A percentile compares a stretch with the other conserved stretches of the same genome.
phyloP scores from a whole-genome alignment of 1,140 invertebrate genomes.

The Drosophila neocordata region DNA sequence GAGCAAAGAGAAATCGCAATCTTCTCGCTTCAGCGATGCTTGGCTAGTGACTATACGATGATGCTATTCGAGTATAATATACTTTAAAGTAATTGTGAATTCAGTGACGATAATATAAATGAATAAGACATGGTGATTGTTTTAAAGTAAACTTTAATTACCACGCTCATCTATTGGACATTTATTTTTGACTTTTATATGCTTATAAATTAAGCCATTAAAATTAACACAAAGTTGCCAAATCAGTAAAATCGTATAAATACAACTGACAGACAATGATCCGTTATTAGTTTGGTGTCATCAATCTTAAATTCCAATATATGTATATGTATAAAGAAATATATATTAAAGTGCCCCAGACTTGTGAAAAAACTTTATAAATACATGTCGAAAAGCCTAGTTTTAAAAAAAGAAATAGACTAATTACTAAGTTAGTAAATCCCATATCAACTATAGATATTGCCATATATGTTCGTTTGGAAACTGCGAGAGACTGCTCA shows the following conservation, averaged over 20 bases:
- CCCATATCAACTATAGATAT: no score
- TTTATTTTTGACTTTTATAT: neutral
- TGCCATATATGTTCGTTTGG: no score
- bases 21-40: constrained; percentile 7
- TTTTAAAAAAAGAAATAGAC: no score
- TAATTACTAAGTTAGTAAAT: no score
- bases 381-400: neutral
- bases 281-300: no score
- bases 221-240: neutral
- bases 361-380: neutral
- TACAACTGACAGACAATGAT: neutral
- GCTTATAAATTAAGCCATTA: neutral
- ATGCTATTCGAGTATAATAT: neutral
- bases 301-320: neutral
- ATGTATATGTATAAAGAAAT: neutral
- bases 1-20: constrained; percentile 3
- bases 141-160: neutral
- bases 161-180: neutral
- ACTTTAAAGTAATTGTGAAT: neutral
- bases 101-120: neutral
- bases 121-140: neutral
- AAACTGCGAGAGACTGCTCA: no score
- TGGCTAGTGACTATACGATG: neutral
- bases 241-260: neutral
- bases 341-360: neutral